These are phyloP conservation scores for Stercorarius parasiticus DNA, from an alignment of 2,113 vertebrate species.

Conservation along the genomic window DNA sequence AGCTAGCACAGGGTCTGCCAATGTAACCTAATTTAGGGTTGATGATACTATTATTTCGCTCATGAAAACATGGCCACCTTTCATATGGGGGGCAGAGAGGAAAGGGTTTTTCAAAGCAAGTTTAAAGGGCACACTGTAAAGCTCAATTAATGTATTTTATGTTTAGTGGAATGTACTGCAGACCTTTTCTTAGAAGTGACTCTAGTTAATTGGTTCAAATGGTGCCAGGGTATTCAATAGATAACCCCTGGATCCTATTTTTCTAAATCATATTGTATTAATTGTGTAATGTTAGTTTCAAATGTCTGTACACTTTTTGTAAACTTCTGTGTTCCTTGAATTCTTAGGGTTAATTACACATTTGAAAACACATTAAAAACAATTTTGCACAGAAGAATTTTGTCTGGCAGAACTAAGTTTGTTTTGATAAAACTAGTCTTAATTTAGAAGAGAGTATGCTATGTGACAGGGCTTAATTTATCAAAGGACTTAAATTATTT, in stretches of 20 bases:
- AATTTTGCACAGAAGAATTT: background rate
- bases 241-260: background rate
- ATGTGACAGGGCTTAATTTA: background rate
- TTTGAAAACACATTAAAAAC: slow-evolving; percentile 17
- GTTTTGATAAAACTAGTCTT: background rate
- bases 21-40: background rate
- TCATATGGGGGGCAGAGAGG: background rate
- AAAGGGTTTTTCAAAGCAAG: background rate
- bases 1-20: background rate
- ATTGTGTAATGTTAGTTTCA: background rate
- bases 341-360: background rate
- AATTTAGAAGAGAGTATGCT: background rate
- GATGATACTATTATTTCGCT: background rate
- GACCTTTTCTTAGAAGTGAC: background rate
- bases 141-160: background rate
- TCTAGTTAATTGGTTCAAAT: background rate
- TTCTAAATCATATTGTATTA: background rate
- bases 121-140: background rate
- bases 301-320: slow-evolving; percentile 4
- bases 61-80: background rate
- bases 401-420: background rate
- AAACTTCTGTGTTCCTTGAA: background rate
- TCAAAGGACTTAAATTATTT: background rate
- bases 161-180: background rate
- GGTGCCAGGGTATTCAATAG: background rate